Percentiles rank a stretch among this genome's conserved stretches.
Conservation (phyloP, 2,888 invertebrate species). For the Gnatocerus cornutus region DNA sequence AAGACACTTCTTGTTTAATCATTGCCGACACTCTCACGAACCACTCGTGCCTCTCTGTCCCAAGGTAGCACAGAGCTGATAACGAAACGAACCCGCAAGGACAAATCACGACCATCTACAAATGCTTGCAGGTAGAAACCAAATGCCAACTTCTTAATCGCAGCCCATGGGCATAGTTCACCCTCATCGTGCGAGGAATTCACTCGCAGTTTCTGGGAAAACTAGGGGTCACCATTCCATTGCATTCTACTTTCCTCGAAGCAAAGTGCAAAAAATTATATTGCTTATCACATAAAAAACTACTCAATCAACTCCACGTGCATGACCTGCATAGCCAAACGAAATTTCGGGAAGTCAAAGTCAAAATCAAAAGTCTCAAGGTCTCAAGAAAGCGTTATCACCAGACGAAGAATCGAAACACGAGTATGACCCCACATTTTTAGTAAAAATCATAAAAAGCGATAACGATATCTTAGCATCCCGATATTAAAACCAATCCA, state of each 20-base stretch:
- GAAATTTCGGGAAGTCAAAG: not conserved
- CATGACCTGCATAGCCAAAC: constrained; percentile 19
- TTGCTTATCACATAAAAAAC: constrained; percentile 1
- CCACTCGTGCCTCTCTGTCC: not conserved
- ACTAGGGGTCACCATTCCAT: not conserved
- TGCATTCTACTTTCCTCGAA: constrained; percentile 7
- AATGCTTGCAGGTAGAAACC: not conserved
- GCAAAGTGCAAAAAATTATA: constrained; percentile 25
- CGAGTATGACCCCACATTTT: constrained; percentile 1
- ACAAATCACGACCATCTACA: constrained; percentile 2
- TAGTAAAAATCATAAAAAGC: not conserved
- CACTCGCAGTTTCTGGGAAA: not conserved
- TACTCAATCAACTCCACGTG: constrained; percentile 26
- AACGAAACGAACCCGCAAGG: not conserved
- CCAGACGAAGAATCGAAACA: constrained; percentile 1
- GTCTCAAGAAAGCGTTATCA: not conserved
- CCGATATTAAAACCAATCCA: constrained; percentile 1
- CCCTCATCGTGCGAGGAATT: constrained; percentile 3
- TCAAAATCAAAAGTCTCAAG: constrained; percentile 1
- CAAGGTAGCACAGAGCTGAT: not conserved
- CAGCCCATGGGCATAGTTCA: not conserved
- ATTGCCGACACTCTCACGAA: constrained; percentile 11
- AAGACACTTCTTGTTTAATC: constrained; percentile 43
- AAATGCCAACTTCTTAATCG: not conserved
- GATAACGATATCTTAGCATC: too few relatives aligned